These are phyloP conservation scores for Odontomyia ornata DNA, from an alignment of 2,888 invertebrate genomes.

Conservation along the genomic window DNA sequence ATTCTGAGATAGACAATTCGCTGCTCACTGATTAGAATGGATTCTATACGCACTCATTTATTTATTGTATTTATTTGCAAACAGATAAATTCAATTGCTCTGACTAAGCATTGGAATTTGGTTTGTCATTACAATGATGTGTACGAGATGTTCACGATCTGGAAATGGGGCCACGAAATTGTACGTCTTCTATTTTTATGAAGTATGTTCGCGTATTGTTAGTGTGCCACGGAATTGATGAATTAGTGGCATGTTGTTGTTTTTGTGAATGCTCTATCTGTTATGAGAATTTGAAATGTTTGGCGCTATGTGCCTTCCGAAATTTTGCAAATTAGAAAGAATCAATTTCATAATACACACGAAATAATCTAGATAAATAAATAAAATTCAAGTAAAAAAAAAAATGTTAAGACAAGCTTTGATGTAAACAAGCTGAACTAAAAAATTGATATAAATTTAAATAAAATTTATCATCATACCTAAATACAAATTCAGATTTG, in stretches of 20 bases:
- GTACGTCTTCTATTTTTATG: slow-evolving; percentile 5
- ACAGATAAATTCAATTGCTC: background rate
- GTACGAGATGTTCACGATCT: background rate
- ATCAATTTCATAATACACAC: too few relatives aligned
- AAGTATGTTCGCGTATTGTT: background rate
- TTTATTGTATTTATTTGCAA: background rate
- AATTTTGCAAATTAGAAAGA: too few relatives aligned
- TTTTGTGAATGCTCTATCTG: too few relatives aligned
- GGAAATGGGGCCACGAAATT: background rate
- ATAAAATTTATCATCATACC: too few relatives aligned
- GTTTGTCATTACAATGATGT: background rate
- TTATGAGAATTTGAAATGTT: too few relatives aligned
- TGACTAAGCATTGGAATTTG: background rate
- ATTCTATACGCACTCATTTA: background rate
- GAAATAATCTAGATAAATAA: too few relatives aligned
- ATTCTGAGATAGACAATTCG: background rate
- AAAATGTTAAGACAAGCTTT: too few relatives aligned
- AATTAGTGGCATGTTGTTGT: background rate
- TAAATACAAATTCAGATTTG: too few relatives aligned
- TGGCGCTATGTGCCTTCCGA: too few relatives aligned
- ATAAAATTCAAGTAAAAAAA: too few relatives aligned
- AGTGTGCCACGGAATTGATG: background rate
- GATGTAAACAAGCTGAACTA: too few relatives aligned
- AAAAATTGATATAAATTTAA: too few relatives aligned
- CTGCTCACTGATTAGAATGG: background rate